A percentile compares a stretch with the other conserved stretches of the same genome.
phyloP scores from a whole-genome alignment of 2,113 vertebrate genomes.

The Varanus komodoensis region DNA sequence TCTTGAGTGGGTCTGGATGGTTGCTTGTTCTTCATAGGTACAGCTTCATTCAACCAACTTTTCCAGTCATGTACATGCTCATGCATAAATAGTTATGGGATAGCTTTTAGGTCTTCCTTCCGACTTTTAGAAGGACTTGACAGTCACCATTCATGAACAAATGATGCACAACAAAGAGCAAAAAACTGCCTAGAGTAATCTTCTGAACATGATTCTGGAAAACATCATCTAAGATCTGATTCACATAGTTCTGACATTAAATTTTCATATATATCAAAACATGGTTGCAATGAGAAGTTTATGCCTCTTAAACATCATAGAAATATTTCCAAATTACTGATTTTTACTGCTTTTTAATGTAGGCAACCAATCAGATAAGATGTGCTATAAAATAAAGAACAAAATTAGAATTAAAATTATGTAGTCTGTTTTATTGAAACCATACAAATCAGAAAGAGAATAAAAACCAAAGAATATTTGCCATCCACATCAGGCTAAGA shows the following conservation, averaged over 20 bases:
- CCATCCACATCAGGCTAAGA: not conserved
- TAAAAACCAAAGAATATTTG: not conserved
- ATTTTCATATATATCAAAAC: not conserved
- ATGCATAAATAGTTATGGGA: not conserved
- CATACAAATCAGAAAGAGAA: not conserved
- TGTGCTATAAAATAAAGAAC: not conserved
- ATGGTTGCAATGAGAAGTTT: not conserved
- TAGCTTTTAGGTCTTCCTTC: not conserved
- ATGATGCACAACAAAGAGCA: not conserved
- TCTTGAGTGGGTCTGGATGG: not conserved
- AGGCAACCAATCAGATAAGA: not conserved
- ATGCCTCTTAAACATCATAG: constrained; percentile 3
- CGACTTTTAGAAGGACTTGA: not conserved
- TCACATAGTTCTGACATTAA: not conserved
- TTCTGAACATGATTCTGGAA: not conserved
- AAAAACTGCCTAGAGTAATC: not conserved
- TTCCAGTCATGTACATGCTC: not conserved
- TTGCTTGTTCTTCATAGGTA: not conserved
- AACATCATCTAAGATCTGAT: not conserved
- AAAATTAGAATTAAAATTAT: not conserved
- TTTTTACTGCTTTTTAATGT: not conserved
- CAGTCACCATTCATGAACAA: not conserved
- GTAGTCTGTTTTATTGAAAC: constrained; percentile 1
- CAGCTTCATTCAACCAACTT: not conserved
- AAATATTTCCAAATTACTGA: not conserved